phyloP scores from a whole-genome alignment of 2,113 vertebrate genomes.

The Nematolebias whitei region DNA sequence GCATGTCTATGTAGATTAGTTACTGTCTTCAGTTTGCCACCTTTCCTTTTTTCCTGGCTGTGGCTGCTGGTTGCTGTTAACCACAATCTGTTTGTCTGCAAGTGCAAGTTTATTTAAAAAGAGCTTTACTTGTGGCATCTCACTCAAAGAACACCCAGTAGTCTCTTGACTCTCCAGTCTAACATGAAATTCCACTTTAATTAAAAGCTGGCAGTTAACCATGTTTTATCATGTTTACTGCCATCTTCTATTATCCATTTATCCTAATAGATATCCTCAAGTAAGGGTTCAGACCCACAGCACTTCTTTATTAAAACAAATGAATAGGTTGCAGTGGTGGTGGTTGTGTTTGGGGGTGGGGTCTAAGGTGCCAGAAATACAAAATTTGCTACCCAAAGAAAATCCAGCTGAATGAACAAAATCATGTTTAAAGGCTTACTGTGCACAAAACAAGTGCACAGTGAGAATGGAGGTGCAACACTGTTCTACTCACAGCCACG shows the following conservation, averaged over 20 bases:
- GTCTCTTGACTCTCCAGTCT: slow-evolving; percentile 10
- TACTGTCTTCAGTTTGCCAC: slow-evolving; percentile 37
- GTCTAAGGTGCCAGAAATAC: too few species aligned
- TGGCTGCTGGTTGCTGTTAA: slow-evolving; percentile 7
- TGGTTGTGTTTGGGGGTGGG: slow-evolving; percentile 1
- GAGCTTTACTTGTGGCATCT: slow-evolving; percentile 11
- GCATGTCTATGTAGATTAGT: slow-evolving; percentile 11
- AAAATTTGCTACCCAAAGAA: too few species aligned
- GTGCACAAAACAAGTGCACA: too few species aligned
- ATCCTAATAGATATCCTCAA: slow-evolving; percentile 5
- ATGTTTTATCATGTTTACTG: slow-evolving; percentile 22
- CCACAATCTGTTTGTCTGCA: slow-evolving; percentile 42
- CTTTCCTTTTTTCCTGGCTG: slow-evolving; percentile 15
- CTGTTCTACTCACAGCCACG: too few species aligned
- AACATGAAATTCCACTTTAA: too few species aligned
- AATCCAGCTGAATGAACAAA: too few species aligned
- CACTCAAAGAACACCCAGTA: background rate
- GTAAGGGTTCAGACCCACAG: background rate
- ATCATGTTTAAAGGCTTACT: too few species aligned
- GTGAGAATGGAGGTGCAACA: too few species aligned
- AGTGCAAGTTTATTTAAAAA: slow-evolving; percentile 33
- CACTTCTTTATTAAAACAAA: background rate
- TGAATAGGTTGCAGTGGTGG: background rate
- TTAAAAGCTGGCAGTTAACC: slow-evolving; percentile 19
- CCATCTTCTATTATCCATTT: background rate